A percentile compares a stretch with the other conserved stretches of the same genome.
phyloP scores from a whole-genome alignment of 2,888 invertebrate species.

The Machimus rusticus region DNA sequence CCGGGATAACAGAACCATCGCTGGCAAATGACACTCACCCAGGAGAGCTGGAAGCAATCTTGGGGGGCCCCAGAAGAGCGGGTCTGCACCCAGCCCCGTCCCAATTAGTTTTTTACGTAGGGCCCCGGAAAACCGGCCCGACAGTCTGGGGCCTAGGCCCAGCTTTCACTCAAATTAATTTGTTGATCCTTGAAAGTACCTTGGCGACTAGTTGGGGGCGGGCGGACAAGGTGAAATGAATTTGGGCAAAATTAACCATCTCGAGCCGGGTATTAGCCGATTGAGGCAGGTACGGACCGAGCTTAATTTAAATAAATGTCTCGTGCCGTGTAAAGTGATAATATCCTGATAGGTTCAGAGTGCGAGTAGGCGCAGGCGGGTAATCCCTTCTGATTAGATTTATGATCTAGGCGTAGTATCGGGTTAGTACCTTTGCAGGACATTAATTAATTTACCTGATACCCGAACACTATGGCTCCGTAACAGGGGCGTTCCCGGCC shows the following conservation, averaged over 20 bases:
- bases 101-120: constrained; percentile 19
- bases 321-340: constrained; percentile 42
- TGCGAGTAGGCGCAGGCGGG: constrained; percentile 34
- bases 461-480: not conserved
- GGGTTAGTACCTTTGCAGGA: constrained; percentile 34
- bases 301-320: constrained; percentile 42
- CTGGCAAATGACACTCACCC: constrained; percentile 2
- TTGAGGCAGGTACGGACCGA: constrained; percentile 30
- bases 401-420: constrained; percentile 37
- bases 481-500: not conserved
- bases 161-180: constrained; percentile 33
- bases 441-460: constrained; percentile 36
- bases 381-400: constrained; percentile 44
- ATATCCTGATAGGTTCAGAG: constrained; percentile 41
- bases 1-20: not conserved
- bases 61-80: not conserved
- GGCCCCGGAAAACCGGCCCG: not conserved
- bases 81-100: not conserved
- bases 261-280: constrained; percentile 24
- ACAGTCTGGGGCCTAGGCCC: not conserved
- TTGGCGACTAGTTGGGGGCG: not conserved
- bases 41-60: not conserved
- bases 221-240: not conserved
- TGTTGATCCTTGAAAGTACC: constrained; percentile 35
- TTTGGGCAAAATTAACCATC: constrained; percentile 35